Evolutionary conservation across 1,140 invertebrate genomes (phyloP), one percentile per base, ranked within the genome.

Genomic region (Drosophila orosa): DNA sequence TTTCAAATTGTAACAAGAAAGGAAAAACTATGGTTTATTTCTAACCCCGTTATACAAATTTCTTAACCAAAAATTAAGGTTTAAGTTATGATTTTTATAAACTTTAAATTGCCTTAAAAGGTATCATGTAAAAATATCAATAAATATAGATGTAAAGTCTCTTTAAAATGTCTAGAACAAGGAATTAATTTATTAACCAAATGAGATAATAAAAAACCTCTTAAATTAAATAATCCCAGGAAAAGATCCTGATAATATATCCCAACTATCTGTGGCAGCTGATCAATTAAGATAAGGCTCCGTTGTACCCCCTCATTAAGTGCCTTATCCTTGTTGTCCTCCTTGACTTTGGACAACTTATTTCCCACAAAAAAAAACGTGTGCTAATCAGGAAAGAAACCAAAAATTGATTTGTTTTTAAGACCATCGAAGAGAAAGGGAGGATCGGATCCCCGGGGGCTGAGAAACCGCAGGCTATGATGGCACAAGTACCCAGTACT

Each of bases 391-490:
- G 44, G 27, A 54, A 5, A 37, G 29, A 67, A 65, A 65, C 22
- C 13, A 27, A 45, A 61, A 55, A 56, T 44, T 65, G 40, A 66
- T 65, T 66, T 66, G 40, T 45, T 47, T 66, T 47, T 22, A n/a
- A 45, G 17, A 13, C 47, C 27, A 8, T 13, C 47, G 17, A 5
- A 13, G 29, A 3, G 29, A 10, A 22, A 31, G 48, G 29, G 15
- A 22, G 4, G 13, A 2, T 9, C 12, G 8, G 17, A 45, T 45
- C 19, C 40, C 10, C 25, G n/a, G 17, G 7, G 45, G 44, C 33
- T 68, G 33, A 50, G 25, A 5, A 57, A 39, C 65, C 67, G 40
- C 65, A 71, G 57, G 65, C 63, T 56, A 40, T 39, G 29, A 69
- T 29, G 40, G 33, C 37, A 50, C 47, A 25, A 50, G 45, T 69